These are phyloP conservation scores for Platycheirus albimanus DNA, from an alignment of 2,888 invertebrate genomes.

Conservation along the genomic window DNA sequence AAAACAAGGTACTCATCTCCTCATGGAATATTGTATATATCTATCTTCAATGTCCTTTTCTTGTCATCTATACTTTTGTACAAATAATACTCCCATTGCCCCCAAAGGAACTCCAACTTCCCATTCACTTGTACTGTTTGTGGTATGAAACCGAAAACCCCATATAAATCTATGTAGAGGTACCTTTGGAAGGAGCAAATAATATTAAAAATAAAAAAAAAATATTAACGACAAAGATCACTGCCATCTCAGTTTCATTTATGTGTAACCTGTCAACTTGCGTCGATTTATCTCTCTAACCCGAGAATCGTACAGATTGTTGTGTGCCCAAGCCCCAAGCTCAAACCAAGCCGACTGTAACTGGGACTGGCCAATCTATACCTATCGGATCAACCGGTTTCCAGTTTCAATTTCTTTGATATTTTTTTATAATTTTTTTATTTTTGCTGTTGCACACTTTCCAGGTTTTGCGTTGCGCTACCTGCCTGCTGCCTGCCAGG, in stretches of 20 bases:
- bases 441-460: slow-evolving; percentile 11
- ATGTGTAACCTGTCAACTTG: slow-evolving; percentile 76
- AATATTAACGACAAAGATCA: slow-evolving; percentile 54
- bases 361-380: slow-evolving; percentile 18
- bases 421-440: slow-evolving; percentile 24
- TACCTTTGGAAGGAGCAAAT: slow-evolving; percentile 3
- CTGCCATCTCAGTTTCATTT: slow-evolving; percentile 75
- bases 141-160: slow-evolving; percentile 65
- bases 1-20: slow-evolving; percentile 6
- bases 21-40: slow-evolving; percentile 8
- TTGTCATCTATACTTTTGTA: slow-evolving; percentile 59
- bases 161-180: slow-evolving; percentile 14
- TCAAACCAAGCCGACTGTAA: slow-evolving; percentile 4
- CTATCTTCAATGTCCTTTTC: slow-evolving; percentile 41
- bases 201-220: slow-evolving; percentile 17
- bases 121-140: slow-evolving; percentile 39
- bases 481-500: slow-evolving; percentile 24
- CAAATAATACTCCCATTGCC: slow-evolving; percentile 64
- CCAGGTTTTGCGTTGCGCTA: slow-evolving; percentile 46
- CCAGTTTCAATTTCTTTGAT: slow-evolving; percentile 52
- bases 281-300: slow-evolving; percentile 75
- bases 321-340: slow-evolving; percentile 21
- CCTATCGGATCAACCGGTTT: slow-evolving; percentile 55
- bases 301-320: slow-evolving; percentile 47
- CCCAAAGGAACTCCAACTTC: slow-evolving; percentile 56